Percentiles rank a stretch among this genome's conserved stretches.
Evolutionary conservation across 2,888 invertebrate species (phyloP).

Genomic region (Xylota sylvarum): DNA sequence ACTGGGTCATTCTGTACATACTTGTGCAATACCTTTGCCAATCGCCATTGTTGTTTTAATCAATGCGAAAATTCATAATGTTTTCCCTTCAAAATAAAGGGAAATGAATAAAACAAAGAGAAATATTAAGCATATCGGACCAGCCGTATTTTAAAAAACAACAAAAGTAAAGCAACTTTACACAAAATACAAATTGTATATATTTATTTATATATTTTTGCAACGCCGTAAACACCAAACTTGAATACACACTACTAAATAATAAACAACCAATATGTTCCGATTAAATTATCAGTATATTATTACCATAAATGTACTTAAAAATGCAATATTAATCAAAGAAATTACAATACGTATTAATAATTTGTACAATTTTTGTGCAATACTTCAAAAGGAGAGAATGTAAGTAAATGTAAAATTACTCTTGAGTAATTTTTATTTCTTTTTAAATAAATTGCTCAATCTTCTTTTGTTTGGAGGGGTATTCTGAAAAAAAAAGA

Average conservation of each 20-base stretch:
- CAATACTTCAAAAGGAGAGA: neutral
- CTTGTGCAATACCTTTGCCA: no score
- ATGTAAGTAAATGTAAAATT: neutral
- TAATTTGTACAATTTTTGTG: neutral
- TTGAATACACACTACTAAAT: neutral
- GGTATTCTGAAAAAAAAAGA: constrained; percentile 81
- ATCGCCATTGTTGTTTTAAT: no score
- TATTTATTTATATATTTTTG: no score
- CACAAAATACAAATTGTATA: no score
- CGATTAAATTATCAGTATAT: neutral
- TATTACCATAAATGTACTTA: neutral
- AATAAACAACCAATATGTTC: neutral
- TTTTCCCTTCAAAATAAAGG: no score
- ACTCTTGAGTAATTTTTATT: constrained; percentile 74
- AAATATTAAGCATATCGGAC: no score
- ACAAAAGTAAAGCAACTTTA: no score
- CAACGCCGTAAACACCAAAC: no score
- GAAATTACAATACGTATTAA: neutral
- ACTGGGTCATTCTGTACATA: no score
- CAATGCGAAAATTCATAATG: no score
- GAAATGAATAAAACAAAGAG: no score
- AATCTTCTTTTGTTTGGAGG: constrained; percentile 83
- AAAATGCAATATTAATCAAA: neutral
- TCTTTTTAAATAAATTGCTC: constrained; percentile 84
- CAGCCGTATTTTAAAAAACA: no score